Percentiles rank a stretch among this genome's conserved stretches.
These are phyloP conservation scores for Drosophila tanythrix DNA, from an alignment of 2,888 invertebrate genomes.

Conservation along the genomic window DNA sequence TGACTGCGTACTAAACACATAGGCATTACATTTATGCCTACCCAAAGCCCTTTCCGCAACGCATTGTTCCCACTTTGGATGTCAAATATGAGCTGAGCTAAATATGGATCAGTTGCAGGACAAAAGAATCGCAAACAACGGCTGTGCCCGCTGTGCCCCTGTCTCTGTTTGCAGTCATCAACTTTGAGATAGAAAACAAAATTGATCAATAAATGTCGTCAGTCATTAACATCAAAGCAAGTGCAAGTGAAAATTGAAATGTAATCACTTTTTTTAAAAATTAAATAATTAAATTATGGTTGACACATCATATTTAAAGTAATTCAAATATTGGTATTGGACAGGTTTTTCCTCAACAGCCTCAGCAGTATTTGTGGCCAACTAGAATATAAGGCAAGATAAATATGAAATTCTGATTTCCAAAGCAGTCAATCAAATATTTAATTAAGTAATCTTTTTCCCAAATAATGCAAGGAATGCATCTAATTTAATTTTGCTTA, in stretches of 20 bases:
- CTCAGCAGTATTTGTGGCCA: neutral
- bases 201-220: neutral
- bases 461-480: conserved; percentile 28
- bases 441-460: neutral
- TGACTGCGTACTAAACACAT: too few species aligned
- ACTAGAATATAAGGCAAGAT: conserved; percentile 45
- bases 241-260: neutral
- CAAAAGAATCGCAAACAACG: neutral
- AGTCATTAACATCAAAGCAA: neutral
- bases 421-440: conserved; percentile 8
- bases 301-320: neutral
- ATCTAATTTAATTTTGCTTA: conserved; percentile 6
- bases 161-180: neutral
- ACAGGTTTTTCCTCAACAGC: neutral
- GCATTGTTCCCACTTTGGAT: neutral
- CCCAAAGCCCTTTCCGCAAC: neutral
- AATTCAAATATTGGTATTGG: neutral
- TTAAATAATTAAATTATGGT: neutral
- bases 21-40: neutral
- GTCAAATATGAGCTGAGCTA: neutral
- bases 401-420: conserved; percentile 23
- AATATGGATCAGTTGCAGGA: neutral
- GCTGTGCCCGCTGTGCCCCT: neutral
- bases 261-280: neutral
- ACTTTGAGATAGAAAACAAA: neutral